phyloP scores from a whole-genome alignment of 1,140 invertebrate species.

The Daktulosphaira vitifoliae region DNA sequence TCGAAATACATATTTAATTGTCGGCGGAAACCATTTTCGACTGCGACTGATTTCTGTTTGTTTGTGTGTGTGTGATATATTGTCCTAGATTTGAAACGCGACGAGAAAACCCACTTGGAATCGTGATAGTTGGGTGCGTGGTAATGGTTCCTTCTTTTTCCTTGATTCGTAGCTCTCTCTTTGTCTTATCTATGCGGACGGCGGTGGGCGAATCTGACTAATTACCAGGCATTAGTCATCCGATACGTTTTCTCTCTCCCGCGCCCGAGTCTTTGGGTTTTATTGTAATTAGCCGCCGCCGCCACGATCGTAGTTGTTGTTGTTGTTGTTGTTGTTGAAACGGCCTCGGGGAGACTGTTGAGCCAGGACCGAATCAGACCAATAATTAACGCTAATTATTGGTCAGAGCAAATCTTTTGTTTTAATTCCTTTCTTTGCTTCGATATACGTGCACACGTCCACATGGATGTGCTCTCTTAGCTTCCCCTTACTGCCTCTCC shows the following conservation, averaged over 20 bases:
- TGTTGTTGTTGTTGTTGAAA: conserved; percentile 22
- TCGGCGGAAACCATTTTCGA: neutral
- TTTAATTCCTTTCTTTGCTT: neutral
- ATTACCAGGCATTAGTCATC: conserved; percentile 33
- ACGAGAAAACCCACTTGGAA: conserved; percentile 13
- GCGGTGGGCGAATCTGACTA: conserved; percentile 32
- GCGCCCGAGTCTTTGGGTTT: conserved; percentile 4
- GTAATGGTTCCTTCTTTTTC: neutral
- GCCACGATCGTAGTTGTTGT: no score
- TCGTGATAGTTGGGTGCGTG: conserved; percentile 10
- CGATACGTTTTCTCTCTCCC: conserved; percentile 1
- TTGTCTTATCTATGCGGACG: neutral
- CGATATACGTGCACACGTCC: no score
- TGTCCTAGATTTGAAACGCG: conserved; percentile 8
- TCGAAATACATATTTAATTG: no score
- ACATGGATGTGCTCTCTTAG: neutral
- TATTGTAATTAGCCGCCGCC: conserved; percentile 23
- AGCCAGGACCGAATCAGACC: conserved; percentile 23
- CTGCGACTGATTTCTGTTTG: neutral
- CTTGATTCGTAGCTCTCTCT: no score
- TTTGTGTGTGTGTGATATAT: neutral
- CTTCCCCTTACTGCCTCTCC: neutral
- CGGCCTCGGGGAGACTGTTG: conserved; percentile 21
- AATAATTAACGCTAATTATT: conserved; percentile 33
- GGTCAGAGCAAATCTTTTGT: conserved; percentile 26